Evolutionary conservation across 2,888 invertebrate genomes (phyloP).

Genomic region (Torymus auratus): DNA sequence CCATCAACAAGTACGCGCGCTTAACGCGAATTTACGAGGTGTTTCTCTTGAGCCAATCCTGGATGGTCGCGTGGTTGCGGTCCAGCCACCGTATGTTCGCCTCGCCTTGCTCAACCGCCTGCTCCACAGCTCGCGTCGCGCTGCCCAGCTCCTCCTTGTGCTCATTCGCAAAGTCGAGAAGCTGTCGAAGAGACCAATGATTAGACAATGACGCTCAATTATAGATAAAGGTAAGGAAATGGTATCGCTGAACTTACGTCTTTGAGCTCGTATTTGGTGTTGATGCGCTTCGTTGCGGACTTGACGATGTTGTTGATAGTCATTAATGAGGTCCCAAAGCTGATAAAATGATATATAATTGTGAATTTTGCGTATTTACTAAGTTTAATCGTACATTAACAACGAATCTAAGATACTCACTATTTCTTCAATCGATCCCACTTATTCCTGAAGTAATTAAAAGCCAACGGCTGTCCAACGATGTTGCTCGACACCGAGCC

Average conservation of each 20-base stretch:
- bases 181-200: constrained; percentile 72
- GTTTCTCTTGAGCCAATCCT: constrained; percentile 83
- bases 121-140: constrained; percentile 84
- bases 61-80: constrained; percentile 85
- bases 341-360: constrained; percentile 73
- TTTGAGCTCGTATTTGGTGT: constrained; percentile 85
- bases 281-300: constrained; percentile 85
- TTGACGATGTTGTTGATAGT: constrained; percentile 85
- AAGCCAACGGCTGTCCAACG: constrained; percentile 89
- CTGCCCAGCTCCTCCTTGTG: constrained; percentile 83
- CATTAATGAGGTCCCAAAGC: constrained; percentile 86
- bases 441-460: constrained; percentile 86
- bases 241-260: constrained; percentile 80
- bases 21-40: constrained; percentile 12
- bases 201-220: too few species aligned
- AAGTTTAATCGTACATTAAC: too few species aligned
- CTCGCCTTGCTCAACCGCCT: constrained; percentile 88
- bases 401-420: constrained; percentile 78
- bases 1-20: too few species aligned
- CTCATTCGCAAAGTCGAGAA: constrained; percentile 83
- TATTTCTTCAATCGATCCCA: constrained; percentile 85
- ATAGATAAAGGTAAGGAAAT: too few species aligned
- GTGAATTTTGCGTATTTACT: too few species aligned
- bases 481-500: constrained; percentile 86
- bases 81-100: constrained; percentile 92